A percentile compares a stretch with the other conserved stretches of the same genome.
These are phyloP conservation scores for Nebria salina DNA, from an alignment of 2,888 invertebrate species.

Conservation along the genomic window DNA sequence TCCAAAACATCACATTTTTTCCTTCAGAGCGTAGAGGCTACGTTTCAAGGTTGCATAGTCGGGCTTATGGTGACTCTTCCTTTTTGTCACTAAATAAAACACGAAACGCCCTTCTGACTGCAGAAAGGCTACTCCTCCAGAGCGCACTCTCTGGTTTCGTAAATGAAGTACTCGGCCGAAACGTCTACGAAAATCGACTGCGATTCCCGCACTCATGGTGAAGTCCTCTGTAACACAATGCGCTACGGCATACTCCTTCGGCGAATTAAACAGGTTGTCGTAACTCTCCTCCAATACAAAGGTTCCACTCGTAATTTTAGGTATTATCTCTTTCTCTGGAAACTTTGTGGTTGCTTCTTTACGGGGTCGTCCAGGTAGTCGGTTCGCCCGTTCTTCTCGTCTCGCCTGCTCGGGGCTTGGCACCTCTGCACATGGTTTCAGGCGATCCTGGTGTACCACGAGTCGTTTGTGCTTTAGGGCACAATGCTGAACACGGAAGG, in stretches of 20 bases:
- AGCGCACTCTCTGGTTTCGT: conserved; percentile 47
- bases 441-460: conserved; percentile 18
- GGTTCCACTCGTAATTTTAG: conserved; percentile 17
- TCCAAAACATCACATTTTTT: conserved; percentile 54
- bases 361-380: conserved; percentile 19
- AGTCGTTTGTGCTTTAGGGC: conserved; percentile 18
- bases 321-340: conserved; percentile 51
- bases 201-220: conserved; percentile 63
- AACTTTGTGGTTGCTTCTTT: conserved; percentile 49
- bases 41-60: conserved; percentile 52
- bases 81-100: conserved; percentile 67
- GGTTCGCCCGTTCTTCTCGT: conserved; percentile 23
- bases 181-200: conserved; percentile 56
- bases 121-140: conserved; percentile 60
- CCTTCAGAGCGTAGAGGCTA: not conserved
- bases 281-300: conserved; percentile 2
- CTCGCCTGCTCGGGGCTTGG: conserved; percentile 21
- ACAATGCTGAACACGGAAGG: conserved; percentile 23
- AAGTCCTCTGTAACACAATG: conserved; percentile 63
- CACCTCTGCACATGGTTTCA: conserved; percentile 20
- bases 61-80: conserved; percentile 62
- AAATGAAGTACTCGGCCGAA: conserved; percentile 8
- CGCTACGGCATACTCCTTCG: conserved; percentile 60
- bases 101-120: conserved; percentile 59
- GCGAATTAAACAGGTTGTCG: conserved; percentile 60